A percentile compares a stretch with the other conserved stretches of the same genome.
Evolutionary conservation across 53 echinoderm and acorn worm genomes (phyloP).

Genomic region (Temnopleurus reevesii): DNA sequence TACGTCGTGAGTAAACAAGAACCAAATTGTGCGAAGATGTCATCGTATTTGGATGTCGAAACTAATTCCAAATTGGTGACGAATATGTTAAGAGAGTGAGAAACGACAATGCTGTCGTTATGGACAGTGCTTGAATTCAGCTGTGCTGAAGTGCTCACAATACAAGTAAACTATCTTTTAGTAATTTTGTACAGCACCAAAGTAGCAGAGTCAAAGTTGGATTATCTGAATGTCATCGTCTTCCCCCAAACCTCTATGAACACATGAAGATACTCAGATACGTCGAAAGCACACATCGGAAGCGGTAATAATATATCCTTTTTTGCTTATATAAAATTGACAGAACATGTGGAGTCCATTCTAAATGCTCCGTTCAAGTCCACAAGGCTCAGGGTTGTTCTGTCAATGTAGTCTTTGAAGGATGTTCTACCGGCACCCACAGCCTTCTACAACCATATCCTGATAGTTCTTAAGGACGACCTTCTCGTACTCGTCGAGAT

Average conservation of each 20-base stretch:
- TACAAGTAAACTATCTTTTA: neutral
- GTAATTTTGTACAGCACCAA: conserved; percentile 51
- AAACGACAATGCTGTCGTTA: neutral
- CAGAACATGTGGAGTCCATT: conserved; percentile 27
- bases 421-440: conserved; percentile 85
- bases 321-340: neutral
- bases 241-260: neutral
- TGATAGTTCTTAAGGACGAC: conserved; percentile 95
- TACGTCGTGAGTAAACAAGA: conserved; percentile 29
- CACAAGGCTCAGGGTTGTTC: neutral
- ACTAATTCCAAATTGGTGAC: conserved; percentile 32
- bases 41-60: conserved; percentile 21
- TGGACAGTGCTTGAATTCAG: conserved; percentile 19
- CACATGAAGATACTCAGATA: conserved; percentile 32
- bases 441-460: conserved; percentile 96
- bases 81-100: conserved; percentile 42
- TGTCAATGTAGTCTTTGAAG: neutral
- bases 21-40: neutral
- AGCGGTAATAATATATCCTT: conserved; percentile 59
- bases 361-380: conserved; percentile 14
- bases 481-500: conserved; percentile 82
- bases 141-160: conserved; percentile 39
- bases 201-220: neutral
- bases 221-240: neutral
- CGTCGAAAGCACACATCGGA: conserved; percentile 56